Evolutionary conservation across 2,797 vertebrate species (phyloP), one percentile per base, ranked within the genome.

Genomic region (Limnodromus scolopaceus): DNA sequence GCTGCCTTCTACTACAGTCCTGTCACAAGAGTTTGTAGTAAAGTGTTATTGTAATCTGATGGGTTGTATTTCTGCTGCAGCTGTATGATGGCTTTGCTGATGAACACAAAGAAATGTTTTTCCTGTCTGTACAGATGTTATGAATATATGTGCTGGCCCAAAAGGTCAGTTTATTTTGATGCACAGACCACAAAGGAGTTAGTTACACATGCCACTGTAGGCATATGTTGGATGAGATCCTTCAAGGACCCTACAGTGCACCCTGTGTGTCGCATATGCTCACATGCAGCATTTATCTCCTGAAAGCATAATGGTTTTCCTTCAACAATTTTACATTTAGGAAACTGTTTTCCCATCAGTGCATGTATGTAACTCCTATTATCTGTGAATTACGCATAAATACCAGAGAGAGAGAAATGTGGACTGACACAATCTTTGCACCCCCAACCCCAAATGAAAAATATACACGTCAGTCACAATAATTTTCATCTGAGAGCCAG

Each of bases 241-340:
- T 77, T 92, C 51, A 66, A 74, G 78, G 70, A 55, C 65, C 54
- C 16, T 60, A 6, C 63, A 58, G 65, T 8, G 5, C 76, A 58
- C 58, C 64, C 79, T 38, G n/a, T 69, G 51, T 77, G 55, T 89
- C 91, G 94, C 13, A 1, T 38, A 32, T 55, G 51, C 77, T 92
- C 74, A 34, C 10, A 6, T 43, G 80, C 55, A 63, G 91, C 75
- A 46, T 97, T 96, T 93, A 69, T 93, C 70, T 95, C 74, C 41
- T 53, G 45, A 72, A 86, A 94, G 79, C 83, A 38, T 87, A 92
- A 91, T 84, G 89, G 45, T 69, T 96, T 92, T 89, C 86, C 76
- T 94, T 91, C 87, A 93, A 72, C 71, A 87, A 27, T 93, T 95
- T 95, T 91, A 72, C 46, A 61, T 96, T 94, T 96, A 96, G 80